Base-by-base conservation (phyloP, 2,888 invertebrate species). In the Notocelia uddmanniana region DNA sequence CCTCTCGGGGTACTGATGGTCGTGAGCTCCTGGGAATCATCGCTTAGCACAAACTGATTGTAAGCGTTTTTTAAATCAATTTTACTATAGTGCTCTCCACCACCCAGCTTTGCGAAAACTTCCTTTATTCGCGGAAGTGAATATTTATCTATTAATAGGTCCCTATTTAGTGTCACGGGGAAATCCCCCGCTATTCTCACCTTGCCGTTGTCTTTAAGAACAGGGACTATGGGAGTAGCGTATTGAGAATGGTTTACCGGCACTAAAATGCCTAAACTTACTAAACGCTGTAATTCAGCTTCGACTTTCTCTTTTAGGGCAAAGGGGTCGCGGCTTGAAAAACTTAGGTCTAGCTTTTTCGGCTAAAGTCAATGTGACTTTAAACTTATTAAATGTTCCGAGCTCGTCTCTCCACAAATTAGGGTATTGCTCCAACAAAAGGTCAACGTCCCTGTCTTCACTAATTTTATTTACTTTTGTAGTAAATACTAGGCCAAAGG, bases 301-400 rank as follows among this genome's bases (percentile, higher is more conserved):
- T 48, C 19, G 5, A 48, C 48, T 48, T 48, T 48, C 18, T n/a
- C 48, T 19, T 48, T 48, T 18, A 48, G 18, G 18, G 48, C 48
- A 48, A 55, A 55, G 5, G 23, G 26, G 55, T 26, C 55, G 23
- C 1, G 62, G 62, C 13, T 62, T 62, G 60, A 76, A 78, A 76
- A 77, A 76, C 48, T 75, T 74, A 6, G 78, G 76, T 10, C 10
- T 21, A 9, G 66, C 13, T 58, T 74, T 68, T 52, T 76, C 74
- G 63, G 76, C 76, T 21, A 77, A 59, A 34, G 69, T 15, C 50
- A 76, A 68, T 0, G 52, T 21, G 1, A 78, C 73, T 45, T 74
- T 66, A 55, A 73, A 75, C 67, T 75, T 72, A 73, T 75, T 78
- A 57, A 76, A 76, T 2, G 34, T 34, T 19, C 76, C 75, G 41